Evolutionary conservation across 2,888 invertebrate species (phyloP).

Genomic region (Drosophila formosana): DNA sequence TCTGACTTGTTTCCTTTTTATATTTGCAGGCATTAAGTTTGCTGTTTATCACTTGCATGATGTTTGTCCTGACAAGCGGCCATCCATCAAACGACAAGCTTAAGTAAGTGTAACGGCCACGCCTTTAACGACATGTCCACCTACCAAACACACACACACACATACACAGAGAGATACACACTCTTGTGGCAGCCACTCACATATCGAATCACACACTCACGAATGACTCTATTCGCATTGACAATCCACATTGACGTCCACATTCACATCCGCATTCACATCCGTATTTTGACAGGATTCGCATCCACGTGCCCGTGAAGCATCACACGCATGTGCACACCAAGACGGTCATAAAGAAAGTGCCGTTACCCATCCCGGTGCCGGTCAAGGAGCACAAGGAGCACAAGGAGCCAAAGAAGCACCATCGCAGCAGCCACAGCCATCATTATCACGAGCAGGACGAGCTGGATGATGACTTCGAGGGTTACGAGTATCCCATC

Average conservation of each 20-base stretch:
- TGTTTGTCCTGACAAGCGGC: slow-evolving; percentile 77
- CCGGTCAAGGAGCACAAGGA: slow-evolving; percentile 83
- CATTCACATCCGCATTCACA: slow-evolving; percentile 5
- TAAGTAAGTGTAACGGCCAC: slow-evolving; percentile 76
- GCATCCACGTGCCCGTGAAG: slow-evolving; percentile 85
- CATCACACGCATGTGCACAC: slow-evolving; percentile 85
- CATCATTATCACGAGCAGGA: slow-evolving; percentile 73
- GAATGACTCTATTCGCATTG: slow-evolving; percentile 19
- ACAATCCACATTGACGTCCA: slow-evolving; percentile 18
- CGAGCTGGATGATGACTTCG: slow-evolving; percentile 82
- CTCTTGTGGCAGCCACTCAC: not conserved
- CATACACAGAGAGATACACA: not conserved
- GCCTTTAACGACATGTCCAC: slow-evolving; percentile 54
- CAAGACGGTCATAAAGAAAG: slow-evolving; percentile 85
- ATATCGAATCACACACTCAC: not conserved
- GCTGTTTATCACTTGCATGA: slow-evolving; percentile 76
- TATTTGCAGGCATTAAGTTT: slow-evolving; percentile 73
- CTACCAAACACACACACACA: slow-evolving; percentile 7
- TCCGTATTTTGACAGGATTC: slow-evolving; percentile 72
- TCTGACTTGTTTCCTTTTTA: slow-evolving; percentile 11
- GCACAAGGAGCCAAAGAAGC: slow-evolving; percentile 73
- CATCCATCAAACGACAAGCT: slow-evolving; percentile 83
- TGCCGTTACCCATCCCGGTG: slow-evolving; percentile 84
- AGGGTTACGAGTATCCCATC: slow-evolving; percentile 83
- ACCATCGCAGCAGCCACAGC: slow-evolving; percentile 75